phyloP scores from a whole-genome alignment of 2,888 invertebrate genomes.

The Ennomos quercinarius region DNA sequence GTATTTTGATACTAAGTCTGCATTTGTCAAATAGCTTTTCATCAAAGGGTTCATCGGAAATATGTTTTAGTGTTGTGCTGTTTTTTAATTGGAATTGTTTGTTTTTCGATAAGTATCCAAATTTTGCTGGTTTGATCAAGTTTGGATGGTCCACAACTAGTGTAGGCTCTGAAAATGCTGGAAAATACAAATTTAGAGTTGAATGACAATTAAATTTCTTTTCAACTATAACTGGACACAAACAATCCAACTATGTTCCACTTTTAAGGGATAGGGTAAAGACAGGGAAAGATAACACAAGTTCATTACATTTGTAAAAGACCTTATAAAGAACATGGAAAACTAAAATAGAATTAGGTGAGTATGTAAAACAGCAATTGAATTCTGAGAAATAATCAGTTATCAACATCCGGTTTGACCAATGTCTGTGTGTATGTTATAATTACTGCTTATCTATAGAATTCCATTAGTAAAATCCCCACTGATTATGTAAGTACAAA shows the following conservation, averaged over 20 bases:
- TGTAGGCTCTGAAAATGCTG: conserved; percentile 8
- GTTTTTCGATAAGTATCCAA: conserved; percentile 21
- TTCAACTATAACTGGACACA: too few species aligned
- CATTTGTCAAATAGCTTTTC: conserved; percentile 72
- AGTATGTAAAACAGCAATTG: background rate
- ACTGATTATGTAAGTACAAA: too few species aligned
- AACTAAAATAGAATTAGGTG: too few species aligned
- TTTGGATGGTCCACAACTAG: background rate
- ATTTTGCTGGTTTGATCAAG: conserved; percentile 20
- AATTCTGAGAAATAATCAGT: conserved; percentile 10
- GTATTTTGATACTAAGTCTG: conserved; percentile 67
- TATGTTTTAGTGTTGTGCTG: conserved; percentile 50
- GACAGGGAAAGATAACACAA: too few species aligned
- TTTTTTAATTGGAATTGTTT: conserved; percentile 34
- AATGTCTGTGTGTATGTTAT: too few species aligned
- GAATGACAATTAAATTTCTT: too few species aligned
- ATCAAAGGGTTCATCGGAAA: conserved; percentile 67
- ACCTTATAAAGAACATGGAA: too few species aligned
- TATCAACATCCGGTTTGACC: background rate
- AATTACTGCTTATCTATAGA: too few species aligned
- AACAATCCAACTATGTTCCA: too few species aligned
- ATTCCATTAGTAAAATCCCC: too few species aligned
- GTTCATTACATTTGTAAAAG: too few species aligned
- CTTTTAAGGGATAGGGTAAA: too few species aligned
- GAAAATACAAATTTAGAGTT: conserved; percentile 1